A percentile compares a stretch with the other conserved stretches of the same genome.
Evolutionary conservation across 2,888 invertebrate genomes (phyloP).

Genomic region (Macrosoma leucophasiata): DNA sequence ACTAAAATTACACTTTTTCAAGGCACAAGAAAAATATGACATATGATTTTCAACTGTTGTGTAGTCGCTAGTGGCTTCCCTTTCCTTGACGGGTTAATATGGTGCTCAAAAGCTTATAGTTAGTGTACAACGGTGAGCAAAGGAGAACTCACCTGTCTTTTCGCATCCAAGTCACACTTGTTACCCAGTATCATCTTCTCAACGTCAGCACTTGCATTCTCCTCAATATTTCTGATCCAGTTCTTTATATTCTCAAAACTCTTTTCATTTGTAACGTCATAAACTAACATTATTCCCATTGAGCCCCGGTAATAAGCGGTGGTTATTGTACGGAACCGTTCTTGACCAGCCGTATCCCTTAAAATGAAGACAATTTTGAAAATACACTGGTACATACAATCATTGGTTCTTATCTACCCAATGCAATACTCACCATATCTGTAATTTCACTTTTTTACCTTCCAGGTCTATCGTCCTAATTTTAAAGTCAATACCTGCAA

Average conservation of each 20-base stretch:
- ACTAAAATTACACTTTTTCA: too few relatives aligned
- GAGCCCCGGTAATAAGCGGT: slow-evolving; percentile 99
- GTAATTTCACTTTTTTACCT: slow-evolving; percentile 98
- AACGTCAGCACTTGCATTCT: slow-evolving; percentile 98
- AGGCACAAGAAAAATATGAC: too few relatives aligned
- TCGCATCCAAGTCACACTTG: slow-evolving; percentile 98
- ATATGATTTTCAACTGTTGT: too few relatives aligned
- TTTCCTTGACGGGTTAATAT: too few relatives aligned
- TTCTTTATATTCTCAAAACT: slow-evolving; percentile 99
- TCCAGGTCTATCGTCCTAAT: slow-evolving; percentile 98
- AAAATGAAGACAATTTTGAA: slow-evolving; percentile 26
- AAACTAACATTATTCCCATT: slow-evolving; percentile 99
- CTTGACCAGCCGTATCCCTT: slow-evolving; percentile 99
- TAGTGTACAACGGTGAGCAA: too few relatives aligned
- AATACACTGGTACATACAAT: too few relatives aligned
- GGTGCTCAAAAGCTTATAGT: too few relatives aligned
- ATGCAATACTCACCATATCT: slow-evolving; percentile 90
- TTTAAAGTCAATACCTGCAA: slow-evolving; percentile 98
- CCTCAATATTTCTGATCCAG: slow-evolving; percentile 99
- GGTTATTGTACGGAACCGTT: slow-evolving; percentile 98
- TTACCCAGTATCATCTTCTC: slow-evolving; percentile 99
- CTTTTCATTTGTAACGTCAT: slow-evolving; percentile 99
- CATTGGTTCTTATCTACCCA: too few relatives aligned
- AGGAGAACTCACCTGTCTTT: slow-evolving; percentile 82
- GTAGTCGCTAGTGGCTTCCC: too few relatives aligned